These are phyloP conservation scores for Epirrhoe alternata DNA, from an alignment of 2,888 invertebrate genomes.

Conservation along the genomic window DNA sequence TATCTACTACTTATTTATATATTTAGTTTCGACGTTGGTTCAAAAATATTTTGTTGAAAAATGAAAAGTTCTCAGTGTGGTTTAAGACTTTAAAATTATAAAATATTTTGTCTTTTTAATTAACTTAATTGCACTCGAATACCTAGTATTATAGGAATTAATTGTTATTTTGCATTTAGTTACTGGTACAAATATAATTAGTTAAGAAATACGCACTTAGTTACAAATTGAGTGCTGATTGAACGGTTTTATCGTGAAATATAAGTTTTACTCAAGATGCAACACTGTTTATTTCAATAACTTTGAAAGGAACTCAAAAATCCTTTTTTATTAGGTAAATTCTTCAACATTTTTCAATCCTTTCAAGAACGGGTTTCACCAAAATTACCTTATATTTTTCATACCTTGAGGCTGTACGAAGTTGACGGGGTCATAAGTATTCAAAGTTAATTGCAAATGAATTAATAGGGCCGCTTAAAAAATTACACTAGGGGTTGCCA, in stretches of 20 bases:
- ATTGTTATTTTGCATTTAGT: constrained; percentile 22
- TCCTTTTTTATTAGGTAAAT: not conserved
- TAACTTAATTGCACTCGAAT: not conserved
- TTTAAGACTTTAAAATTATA: no score
- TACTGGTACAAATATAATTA: constrained; percentile 2
- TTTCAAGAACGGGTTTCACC: no score
- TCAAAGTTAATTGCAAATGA: no score
- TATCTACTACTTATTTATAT: not conserved
- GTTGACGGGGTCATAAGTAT: no score
- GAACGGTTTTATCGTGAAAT: constrained; percentile 12
- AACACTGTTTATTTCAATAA: not conserved
- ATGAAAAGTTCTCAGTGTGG: no score
- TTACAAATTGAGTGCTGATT: constrained; percentile 22
- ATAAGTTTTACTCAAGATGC: not conserved
- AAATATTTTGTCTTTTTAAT: not conserved
- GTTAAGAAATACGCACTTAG: constrained; percentile 5
- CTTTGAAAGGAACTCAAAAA: not conserved
- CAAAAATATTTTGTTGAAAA: not conserved
- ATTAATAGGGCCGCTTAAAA: no score
- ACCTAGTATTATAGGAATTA: not conserved
- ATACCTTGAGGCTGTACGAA: no score
- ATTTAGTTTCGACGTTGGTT: not conserved
- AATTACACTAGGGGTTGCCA: no score
- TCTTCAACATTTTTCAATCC: no score
- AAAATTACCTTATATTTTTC: no score